Conservation (phyloP, 2,888 invertebrate species). For the Philonicus albiceps region DNA sequence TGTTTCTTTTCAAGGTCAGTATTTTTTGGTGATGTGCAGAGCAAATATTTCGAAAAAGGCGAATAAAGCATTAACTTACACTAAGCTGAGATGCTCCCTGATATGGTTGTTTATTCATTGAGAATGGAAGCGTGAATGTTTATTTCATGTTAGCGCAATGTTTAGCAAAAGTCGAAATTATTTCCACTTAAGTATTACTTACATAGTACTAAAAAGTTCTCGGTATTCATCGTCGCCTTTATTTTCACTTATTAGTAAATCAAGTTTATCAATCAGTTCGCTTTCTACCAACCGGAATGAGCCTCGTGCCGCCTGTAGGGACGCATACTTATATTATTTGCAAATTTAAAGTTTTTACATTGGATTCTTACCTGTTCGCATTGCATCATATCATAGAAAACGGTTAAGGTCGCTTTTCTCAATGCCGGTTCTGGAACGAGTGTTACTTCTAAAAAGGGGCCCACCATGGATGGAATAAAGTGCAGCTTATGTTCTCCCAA, state of each 20-base stretch:
- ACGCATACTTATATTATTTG: background rate
- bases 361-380: constrained; percentile 71
- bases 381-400: constrained; percentile 96
- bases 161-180: constrained; percentile 8
- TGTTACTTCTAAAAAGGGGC: constrained; percentile 92
- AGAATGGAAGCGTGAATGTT: constrained; percentile 1
- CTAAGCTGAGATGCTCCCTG: constrained; percentile 89
- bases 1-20: background rate
- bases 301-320: constrained; percentile 71
- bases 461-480: constrained; percentile 92
- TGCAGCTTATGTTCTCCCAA: constrained; percentile 87
- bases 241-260: constrained; percentile 90
- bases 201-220: constrained; percentile 94
- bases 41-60: constrained; percentile 17
- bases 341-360: background rate
- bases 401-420: constrained; percentile 87
- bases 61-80: constrained; percentile 73
- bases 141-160: constrained; percentile 22
- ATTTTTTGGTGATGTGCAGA: background rate
- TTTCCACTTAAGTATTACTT: constrained; percentile 65
- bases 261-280: constrained; percentile 91
- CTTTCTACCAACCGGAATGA: constrained; percentile 92
- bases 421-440: constrained; percentile 86
- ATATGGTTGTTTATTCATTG: constrained; percentile 16
- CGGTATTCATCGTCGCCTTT: constrained; percentile 94